Percentiles rank a stretch among this genome's conserved stretches.
Evolutionary conservation across 2,888 invertebrate species (phyloP).

Genomic region (Idaea biselata): DNA sequence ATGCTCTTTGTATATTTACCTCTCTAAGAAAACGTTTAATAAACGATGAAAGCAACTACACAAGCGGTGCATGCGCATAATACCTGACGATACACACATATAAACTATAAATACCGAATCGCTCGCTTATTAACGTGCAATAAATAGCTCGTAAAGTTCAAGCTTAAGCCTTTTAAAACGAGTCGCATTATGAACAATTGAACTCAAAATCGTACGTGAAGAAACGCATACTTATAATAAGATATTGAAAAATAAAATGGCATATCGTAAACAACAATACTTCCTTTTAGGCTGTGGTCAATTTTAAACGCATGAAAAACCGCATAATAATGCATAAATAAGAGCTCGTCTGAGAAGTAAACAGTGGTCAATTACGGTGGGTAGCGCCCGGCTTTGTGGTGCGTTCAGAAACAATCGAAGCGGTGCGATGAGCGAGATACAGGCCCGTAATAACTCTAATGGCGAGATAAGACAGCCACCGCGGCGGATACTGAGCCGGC

Average conservation of each 20-base stretch:
- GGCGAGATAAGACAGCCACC: constrained; percentile 74
- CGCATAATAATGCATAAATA: constrained; percentile 66
- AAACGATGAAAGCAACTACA: constrained; percentile 38
- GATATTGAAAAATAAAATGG: constrained; percentile 31
- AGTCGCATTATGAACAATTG: constrained; percentile 34
- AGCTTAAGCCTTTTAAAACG: constrained; percentile 38
- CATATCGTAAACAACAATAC: constrained; percentile 36
- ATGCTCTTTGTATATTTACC: constrained; percentile 6
- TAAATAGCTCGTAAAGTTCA: constrained; percentile 53
- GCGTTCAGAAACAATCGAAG: constrained; percentile 78
- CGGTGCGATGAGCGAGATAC: constrained; percentile 78
- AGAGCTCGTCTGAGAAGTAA: constrained; percentile 70
- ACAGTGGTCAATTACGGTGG: constrained; percentile 77
- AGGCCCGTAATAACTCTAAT: constrained; percentile 78
- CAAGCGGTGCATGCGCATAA: constrained; percentile 43
- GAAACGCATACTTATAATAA: constrained; percentile 23
- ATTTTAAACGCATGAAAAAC: constrained; percentile 47
- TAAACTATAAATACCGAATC: constrained; percentile 42
- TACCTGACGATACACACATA: constrained; percentile 17
- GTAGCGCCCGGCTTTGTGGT: constrained; percentile 68
- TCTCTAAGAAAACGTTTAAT: constrained; percentile 24
- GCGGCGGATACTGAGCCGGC: constrained; percentile 48
- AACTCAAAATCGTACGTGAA: constrained; percentile 23
- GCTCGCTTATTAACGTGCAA: constrained; percentile 35
- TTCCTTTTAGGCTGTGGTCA: constrained; percentile 43